These are phyloP conservation scores for Agrochola litura DNA, from an alignment of 2,888 invertebrate genomes.

Conservation along the genomic window DNA sequence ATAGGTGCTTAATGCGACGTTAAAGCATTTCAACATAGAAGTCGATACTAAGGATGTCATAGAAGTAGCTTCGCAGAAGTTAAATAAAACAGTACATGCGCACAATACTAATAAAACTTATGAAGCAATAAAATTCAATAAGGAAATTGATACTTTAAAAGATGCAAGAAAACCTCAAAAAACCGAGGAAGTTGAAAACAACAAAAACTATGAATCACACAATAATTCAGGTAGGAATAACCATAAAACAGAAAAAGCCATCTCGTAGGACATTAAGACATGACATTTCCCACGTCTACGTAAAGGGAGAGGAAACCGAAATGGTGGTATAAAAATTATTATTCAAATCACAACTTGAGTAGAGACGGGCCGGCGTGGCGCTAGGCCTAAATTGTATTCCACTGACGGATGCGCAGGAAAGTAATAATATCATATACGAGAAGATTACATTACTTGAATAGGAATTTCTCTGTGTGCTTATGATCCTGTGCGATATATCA, in stretches of 20 bases:
- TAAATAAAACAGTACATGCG: slow-evolving; percentile 32
- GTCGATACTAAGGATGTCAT: slow-evolving; percentile 23
- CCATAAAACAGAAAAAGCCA: slow-evolving; percentile 73
- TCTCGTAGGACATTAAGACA: slow-evolving; percentile 84
- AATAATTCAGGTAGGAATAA: slow-evolving; percentile 68
- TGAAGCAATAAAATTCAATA: slow-evolving; percentile 50
- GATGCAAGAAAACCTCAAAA: slow-evolving; percentile 43
- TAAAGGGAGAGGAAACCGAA: slow-evolving; percentile 88
- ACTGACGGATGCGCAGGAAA: slow-evolving; percentile 85
- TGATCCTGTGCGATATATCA: slow-evolving; percentile 59
- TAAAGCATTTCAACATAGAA: slow-evolving; percentile 42
- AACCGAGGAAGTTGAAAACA: slow-evolving; percentile 57
- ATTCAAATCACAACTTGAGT: slow-evolving; percentile 88
- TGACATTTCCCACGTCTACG: slow-evolving; percentile 88
- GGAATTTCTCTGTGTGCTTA: slow-evolving; percentile 54
- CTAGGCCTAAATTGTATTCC: slow-evolving; percentile 87
- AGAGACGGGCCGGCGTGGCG: slow-evolving; percentile 83
- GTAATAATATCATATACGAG: slow-evolving; percentile 78
- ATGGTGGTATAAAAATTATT: slow-evolving; percentile 88
- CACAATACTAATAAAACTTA: slow-evolving; percentile 36
- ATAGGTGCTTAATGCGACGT: slow-evolving; percentile 32
- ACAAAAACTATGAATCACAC: slow-evolving; percentile 60
- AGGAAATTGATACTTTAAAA: slow-evolving; percentile 52
- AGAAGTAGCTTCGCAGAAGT: slow-evolving; percentile 23
- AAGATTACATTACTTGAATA: slow-evolving; percentile 75